Evolutionary conservation across 2,888 invertebrate species (phyloP), one percentile per base, ranked within the genome.

Genomic region (Archips xylosteana): DNA sequence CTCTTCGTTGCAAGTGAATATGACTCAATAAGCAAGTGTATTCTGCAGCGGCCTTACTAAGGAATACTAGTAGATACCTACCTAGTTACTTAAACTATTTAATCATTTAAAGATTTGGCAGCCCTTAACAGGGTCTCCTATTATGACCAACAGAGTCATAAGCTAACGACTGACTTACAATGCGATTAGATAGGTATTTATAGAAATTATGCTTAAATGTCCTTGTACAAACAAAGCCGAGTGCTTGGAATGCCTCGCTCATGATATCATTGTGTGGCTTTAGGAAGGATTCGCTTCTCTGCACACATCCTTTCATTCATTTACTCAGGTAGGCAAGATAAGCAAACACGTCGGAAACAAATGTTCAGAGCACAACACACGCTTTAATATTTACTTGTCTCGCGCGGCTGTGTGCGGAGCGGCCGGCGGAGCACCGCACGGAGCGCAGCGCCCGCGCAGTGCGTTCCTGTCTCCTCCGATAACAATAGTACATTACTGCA

Each of bases 281-380:
- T 70, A 66, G 64, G 67, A 66, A 75, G 74, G 76, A 76, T 75
- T 71, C 78, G 62, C 72, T 32, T 15, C 57, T 70, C 75, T 74
- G 75, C 71, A 72, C 74, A 77, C 79, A 78, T 78, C 79, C 78
- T 80, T 76, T 76, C 81, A 82, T 82, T 81, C 80, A 82, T 74
- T 70, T 74, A 68, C 66, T 42, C 80, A 81, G 81, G 82, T 80
- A 81, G 77, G 69, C 75, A 2, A 74, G 78, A 65, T 60, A 47
- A 61, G 42, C 65, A 66, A 66, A 66, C 51, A 66, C 49, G 49
- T 49, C n/a, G 49, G 45, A 45, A 45, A 12, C 49, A 13, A 57
- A 62, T 49, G 34, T 71, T 62, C 61, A 10, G 36, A 34, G 10
- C 45, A 61, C 51, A 34, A 6, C 45, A 69, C 51, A 23, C 51